Evolutionary conservation across 2,888 invertebrate genomes (phyloP), one percentile per base, ranked within the genome.

Genomic region (Marronus borbonicus): DNA sequence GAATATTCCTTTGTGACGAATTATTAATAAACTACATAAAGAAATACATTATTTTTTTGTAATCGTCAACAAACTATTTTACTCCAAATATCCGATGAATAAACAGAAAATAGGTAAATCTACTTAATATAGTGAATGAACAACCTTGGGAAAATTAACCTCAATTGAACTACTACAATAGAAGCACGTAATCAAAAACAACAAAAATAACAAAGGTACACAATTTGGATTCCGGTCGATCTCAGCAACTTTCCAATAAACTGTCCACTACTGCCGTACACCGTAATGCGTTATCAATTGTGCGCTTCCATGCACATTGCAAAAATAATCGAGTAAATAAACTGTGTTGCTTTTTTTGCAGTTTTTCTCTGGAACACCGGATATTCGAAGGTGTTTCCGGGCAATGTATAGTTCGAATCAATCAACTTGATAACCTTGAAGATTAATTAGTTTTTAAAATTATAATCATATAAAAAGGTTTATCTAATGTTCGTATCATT

Each of bases 361-460:
- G 4, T 62, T 66, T 66, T 66, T 49, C 64, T n/a, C 20, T 39
- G 12, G 44, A 10, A 66, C 49, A 66, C 66, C 66, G 66, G 66
- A 66, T 66, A 49, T 62, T 62, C 31, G 7, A 49, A 49, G 10
- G 10, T 44, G 66, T n/a, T 52, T 52, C n/a, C 17, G 55, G 14
- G 17, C 55, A 20, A 7, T n/a, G 17, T n/a, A 55, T 7, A 39
- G 5, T 39, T 39, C 39, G 39, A 8, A 10, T 1, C 39, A 39
- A 39, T 39, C 0, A 39, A 7, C 10, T 39, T 3, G 17, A 17
- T 17, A 17, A 5, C 5, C 5, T 10, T 1, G 8, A 2, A 24
- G 24, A 24, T 24, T 2, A 24, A 17, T 17, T 17, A 8, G 8
- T 39, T 39, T 39, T 5, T 39, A 39, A 39, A 39, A 8, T 24